phyloP scores from a whole-genome alignment of 2,888 invertebrate species.

The Parapristionchus giblindavisi region DNA sequence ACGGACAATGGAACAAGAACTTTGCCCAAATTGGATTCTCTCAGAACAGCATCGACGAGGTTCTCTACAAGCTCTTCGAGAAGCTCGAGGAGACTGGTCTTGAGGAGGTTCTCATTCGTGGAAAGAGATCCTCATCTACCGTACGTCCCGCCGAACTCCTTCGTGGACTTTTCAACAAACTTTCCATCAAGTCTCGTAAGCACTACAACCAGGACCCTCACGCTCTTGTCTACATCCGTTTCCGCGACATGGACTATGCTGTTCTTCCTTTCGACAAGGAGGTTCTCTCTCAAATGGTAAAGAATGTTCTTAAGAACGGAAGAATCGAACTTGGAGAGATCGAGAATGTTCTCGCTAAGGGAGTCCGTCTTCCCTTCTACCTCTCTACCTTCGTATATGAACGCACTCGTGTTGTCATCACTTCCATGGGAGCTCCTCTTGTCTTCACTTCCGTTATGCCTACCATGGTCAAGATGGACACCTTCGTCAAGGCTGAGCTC shows the following conservation, averaged over 20 bases:
- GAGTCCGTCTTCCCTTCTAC: conserved; percentile 16
- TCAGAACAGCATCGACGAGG: conserved; percentile 52
- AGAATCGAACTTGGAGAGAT: conserved; percentile 37
- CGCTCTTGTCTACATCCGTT: conserved; percentile 53
- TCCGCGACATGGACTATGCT: conserved; percentile 57
- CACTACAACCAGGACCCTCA: conserved; percentile 42
- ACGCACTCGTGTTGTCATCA: conserved; percentile 48
- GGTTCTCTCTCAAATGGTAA: conserved; percentile 34
- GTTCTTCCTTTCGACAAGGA: conserved; percentile 54
- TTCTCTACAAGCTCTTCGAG: conserved; percentile 46
- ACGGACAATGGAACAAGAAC: conserved; percentile 56
- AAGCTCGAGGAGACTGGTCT: conserved; percentile 48
- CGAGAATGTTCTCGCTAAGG: conserved; percentile 39
- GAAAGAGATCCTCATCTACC: conserved; percentile 43
- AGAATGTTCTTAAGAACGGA: conserved; percentile 16
- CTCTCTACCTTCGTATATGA: conserved; percentile 48
- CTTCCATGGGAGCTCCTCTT: conserved; percentile 58
- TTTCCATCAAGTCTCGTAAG: conserved; percentile 49
- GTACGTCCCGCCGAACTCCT: conserved; percentile 41
- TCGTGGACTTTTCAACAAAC: conserved; percentile 52
- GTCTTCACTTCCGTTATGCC: conserved; percentile 48
- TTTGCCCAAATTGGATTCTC: conserved; percentile 49
- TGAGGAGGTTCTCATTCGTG: conserved; percentile 53
- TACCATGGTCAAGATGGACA: conserved; percentile 43
- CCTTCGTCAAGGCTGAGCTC: conserved; percentile 26